phyloP scores from a whole-genome alignment of 2,113 vertebrate genomes.

The Collichthys lucidus region DNA sequence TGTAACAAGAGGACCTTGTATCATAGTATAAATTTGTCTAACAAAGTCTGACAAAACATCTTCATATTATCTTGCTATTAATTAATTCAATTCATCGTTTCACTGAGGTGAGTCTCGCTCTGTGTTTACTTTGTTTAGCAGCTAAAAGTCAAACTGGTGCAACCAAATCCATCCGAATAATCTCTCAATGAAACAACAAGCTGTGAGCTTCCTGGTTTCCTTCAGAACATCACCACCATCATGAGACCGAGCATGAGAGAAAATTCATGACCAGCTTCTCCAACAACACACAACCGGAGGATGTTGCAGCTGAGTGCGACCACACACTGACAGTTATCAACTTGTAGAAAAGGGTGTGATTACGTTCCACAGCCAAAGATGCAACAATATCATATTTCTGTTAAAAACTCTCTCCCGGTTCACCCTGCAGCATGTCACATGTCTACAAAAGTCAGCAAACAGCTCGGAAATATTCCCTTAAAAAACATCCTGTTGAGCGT shows the following conservation, averaged over 20 bases:
- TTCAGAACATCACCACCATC: conserved; percentile 25
- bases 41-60: not conserved
- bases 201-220: not conserved
- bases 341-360: conserved; percentile 49
- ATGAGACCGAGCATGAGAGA: conserved; percentile 42
- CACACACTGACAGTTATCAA: conserved; percentile 24
- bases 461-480: not conserved
- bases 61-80: not conserved
- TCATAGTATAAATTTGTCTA: too few relatives aligned
- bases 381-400: not conserved
- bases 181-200: not conserved
- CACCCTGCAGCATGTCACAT: conserved; percentile 36
- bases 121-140: not conserved
- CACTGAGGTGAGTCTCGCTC: not conserved
- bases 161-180: not conserved
- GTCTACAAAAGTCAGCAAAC: conserved; percentile 28
- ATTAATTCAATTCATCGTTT: too few relatives aligned
- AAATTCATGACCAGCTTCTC: conserved; percentile 2
- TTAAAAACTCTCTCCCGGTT: not conserved
- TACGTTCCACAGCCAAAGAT: conserved; percentile 17
- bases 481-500: conserved; percentile 5
- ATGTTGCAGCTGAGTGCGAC: conserved; percentile 35
- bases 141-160: not conserved
- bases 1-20: not conserved
- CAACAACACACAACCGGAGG: conserved; percentile 10